These are phyloP conservation scores for Myotis vivesi DNA, from an alignment of 2,797 vertebrate genomes.

Conservation along the genomic window DNA sequence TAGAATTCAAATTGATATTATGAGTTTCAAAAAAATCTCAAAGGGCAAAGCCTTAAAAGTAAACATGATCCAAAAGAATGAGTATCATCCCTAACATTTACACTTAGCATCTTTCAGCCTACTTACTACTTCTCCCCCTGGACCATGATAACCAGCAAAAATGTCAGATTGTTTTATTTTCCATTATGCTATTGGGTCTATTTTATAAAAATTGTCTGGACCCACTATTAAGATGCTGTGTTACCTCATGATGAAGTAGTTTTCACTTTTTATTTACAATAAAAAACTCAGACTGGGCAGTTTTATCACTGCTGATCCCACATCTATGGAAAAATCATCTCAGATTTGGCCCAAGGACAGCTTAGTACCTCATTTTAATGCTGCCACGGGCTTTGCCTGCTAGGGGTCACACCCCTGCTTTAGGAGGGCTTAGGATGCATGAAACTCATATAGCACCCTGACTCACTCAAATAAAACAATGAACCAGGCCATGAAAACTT, in stretches of 20 bases:
- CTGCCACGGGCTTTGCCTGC: neutral
- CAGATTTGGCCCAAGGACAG: constrained; percentile 20
- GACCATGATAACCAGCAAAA: neutral
- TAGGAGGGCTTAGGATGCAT: neutral
- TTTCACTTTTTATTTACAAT: constrained; percentile 57
- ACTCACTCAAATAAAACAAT: constrained; percentile 44
- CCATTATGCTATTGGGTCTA: neutral
- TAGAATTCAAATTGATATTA: neutral
- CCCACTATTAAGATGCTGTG: neutral
- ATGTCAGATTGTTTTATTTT: neutral
- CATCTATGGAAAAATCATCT: constrained; percentile 10
- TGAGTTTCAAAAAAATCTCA: neutral
- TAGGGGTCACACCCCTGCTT: neutral
- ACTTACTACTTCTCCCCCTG: neutral
- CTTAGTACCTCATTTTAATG: constrained; percentile 3
- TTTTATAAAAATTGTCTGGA: neutral
- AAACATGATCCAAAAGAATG: constrained; percentile 12
- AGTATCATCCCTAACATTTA: neutral
- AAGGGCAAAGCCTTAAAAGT: neutral
- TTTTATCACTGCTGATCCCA: constrained; percentile 41
- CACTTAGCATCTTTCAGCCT: neutral
- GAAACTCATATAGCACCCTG: neutral
- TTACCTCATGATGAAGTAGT: neutral
- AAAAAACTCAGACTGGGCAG: neutral
- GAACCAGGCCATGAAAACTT: neutral